Base-by-base conservation (phyloP, 2,888 invertebrate genomes). In the Ametastegia equiseti region DNA sequence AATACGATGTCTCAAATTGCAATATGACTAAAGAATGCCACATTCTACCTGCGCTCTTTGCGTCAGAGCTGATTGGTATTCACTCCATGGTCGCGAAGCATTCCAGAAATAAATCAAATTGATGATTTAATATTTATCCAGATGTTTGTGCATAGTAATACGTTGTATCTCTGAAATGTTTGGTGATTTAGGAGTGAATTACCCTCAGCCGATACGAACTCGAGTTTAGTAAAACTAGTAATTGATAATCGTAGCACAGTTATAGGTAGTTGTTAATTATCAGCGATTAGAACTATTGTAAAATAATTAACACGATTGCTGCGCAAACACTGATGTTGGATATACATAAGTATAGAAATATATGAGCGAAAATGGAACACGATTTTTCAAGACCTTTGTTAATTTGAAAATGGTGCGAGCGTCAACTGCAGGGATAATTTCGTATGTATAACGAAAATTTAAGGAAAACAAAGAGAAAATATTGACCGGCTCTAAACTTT, bases 161-260 rank as follows among this genome's bases (percentile, higher is more conserved):
- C 65, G 65, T 67, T 39, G 60, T 67, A 39, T 67, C 36, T 67
- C 65, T 39, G 39, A 67, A 67, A 67, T 60, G 30, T 60, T 60
- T 4, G 23, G 30, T 60, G 60, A 60, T 5, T 5, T 60, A 15
- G 13, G 15, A 60, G 60, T 30, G 60, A 13, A 60, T 30, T 30
- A 15, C 27, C 60, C 15, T 60, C 30, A 1, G 1, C 23, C 7
- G 54, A 54, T 23, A 54, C 23, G 23, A 23, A 54, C 54, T 60
- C 15, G 15, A 30, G 30, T 39, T 67, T 1, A 23, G 23, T 36
- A 45, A 47, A 36, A 71, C 15, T 23, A 15, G 7, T 47, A 30
- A 71, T 47, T 71, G 19, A 71, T 23, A 71, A 71, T 42, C 27
- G 30, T 45, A 71, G 47, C 30, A 69, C 47, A 30, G 39, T 39